phyloP scores from a whole-genome alignment of 2,113 vertebrate genomes.

The Pelmatolapia mariae region DNA sequence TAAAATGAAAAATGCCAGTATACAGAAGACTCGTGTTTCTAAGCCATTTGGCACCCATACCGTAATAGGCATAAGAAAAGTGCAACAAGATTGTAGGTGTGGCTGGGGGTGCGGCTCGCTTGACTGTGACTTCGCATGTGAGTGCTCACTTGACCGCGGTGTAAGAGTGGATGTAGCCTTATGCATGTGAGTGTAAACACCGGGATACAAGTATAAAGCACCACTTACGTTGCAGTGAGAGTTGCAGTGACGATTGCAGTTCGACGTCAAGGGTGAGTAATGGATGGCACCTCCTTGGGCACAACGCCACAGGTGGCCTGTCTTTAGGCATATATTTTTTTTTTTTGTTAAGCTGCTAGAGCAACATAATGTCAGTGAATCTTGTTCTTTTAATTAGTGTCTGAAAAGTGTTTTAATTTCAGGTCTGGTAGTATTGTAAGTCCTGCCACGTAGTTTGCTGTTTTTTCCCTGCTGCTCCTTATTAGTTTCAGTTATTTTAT shows the following conservation, averaged over 20 bases:
- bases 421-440: neutral
- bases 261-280: neutral
- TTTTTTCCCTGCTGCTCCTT: neutral
- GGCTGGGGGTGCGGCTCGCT: neutral
- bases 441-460: neutral
- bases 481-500: neutral
- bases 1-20: no score
- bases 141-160: neutral
- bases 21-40: no score
- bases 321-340: neutral
- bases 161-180: neutral
- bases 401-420: neutral
- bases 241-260: neutral
- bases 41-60: neutral
- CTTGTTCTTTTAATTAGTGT: neutral
- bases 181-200: neutral
- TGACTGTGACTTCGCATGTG: neutral
- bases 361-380: neutral
- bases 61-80: neutral
- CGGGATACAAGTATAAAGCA: neutral
- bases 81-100: neutral
- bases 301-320: neutral
- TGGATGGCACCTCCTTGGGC: neutral
- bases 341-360: neutral
- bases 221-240: neutral